Evolutionary conservation across 2,797 vertebrate genomes (phyloP).

Genomic region (Clarias laeviceps): DNA sequence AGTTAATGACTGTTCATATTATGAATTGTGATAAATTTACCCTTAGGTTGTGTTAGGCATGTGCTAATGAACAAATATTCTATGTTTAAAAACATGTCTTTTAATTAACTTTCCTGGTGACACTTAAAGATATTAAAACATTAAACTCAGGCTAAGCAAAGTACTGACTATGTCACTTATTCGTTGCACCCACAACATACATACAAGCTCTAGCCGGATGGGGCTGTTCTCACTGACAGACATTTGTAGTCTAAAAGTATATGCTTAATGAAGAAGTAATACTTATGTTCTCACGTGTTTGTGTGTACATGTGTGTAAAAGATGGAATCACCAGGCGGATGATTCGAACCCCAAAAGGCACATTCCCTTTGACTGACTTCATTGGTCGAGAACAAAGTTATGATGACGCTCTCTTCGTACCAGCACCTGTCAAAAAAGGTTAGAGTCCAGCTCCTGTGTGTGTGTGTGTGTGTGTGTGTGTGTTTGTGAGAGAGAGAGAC

Average conservation of each 20-base stretch:
- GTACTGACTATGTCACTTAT: no score
- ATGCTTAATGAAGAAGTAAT: background rate
- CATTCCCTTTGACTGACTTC: constrained; percentile 78
- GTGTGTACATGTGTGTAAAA: constrained; percentile 56
- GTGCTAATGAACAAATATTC: no score
- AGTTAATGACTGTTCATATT: no score
- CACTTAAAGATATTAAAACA: no score
- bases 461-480: background rate
- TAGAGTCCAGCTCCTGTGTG: constrained; percentile 19
- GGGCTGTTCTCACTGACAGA: background rate
- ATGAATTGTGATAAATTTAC: no score
- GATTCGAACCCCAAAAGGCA: constrained; percentile 79
- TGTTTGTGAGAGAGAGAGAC: no score
- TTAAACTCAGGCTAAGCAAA: no score
- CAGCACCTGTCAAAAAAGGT: constrained; percentile 86
- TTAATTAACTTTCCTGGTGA: no score
- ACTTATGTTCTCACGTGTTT: background rate
- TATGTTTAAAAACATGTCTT: no score
- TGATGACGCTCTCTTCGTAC: constrained; percentile 76
- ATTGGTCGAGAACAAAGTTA: constrained; percentile 77
- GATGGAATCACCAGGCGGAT: constrained; percentile 85
- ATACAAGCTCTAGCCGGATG: background rate
- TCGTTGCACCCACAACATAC: no score
- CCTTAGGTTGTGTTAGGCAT: no score
- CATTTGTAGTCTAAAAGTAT: background rate